Evolutionary conservation across 2,888 invertebrate genomes (phyloP), one percentile per base, ranked within the genome.

Genomic region (Gymnosoma rotundatum): DNA sequence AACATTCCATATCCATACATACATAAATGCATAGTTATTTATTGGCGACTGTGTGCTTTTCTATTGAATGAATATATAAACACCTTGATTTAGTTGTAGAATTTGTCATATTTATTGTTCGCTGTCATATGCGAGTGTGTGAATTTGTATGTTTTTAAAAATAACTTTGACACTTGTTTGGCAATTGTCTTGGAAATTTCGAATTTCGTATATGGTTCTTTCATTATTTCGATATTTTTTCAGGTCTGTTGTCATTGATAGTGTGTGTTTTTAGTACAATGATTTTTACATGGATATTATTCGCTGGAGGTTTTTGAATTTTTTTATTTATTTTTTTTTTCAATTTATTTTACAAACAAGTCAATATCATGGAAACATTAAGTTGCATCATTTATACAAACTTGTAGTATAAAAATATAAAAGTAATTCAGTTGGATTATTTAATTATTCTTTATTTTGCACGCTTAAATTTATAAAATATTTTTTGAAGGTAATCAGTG

Each of bases 111-210:
- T 58, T 58, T 72, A 21, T 50, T 58, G 72, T 66, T 38, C 72
- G 7, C 18, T 25, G 25, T 38, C 32, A 4, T 58, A 12, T 58
- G 63, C 14, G 45, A 69, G 36, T 56, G 36, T 56, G 64, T 56
- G 32, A 20, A 32, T 32, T 32, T 32, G 32, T 32, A 32, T 32
- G 32, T 32, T 32, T 32, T 32, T 32, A 50, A 67, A 80, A 67
- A 79, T 80, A 80, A 56, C 67, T 81, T 70, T 81, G 81, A 75
- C 81, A 81, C 81, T 50, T 75, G 75, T 81, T 81, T 81, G 81
- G 81, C 81, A 75, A 70, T 75, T 81, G 81, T 75, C 70, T 81
- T 70, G 20, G 32, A 81, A 81, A 81, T 32, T 75, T 70, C 58
- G 45, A 83, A 66, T 52, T 52, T 76, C 76, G 20, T 82, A 21